Base-by-base conservation (phyloP, 1,140 invertebrate species). In the Tyrophagus putrescentiae region DNA sequence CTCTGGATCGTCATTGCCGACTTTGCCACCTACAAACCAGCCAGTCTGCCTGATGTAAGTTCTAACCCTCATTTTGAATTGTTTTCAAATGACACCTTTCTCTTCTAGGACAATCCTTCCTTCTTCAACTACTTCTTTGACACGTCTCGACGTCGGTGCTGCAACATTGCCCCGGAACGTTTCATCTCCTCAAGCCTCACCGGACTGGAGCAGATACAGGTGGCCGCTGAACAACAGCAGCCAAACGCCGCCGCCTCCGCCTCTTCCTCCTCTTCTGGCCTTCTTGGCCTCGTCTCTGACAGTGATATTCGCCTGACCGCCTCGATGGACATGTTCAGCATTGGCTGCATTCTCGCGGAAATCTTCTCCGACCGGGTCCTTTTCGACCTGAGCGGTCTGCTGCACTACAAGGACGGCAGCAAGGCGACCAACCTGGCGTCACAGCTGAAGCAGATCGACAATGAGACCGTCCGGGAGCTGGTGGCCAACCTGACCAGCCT, bases 111-210 rank as follows among this genome's bases (percentile, higher is more conserved):
- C 72, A 97, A 98, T 75, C 94, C 95, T 1, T 91, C 93, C n/a
- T 91, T 97, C 75, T 99, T 95, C 73, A 93, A 88, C n/a, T 99
- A 96, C 70, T 99, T 98, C 75, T 99, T 98, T 75, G 95, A 99
- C 74, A 98, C 95, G 0, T 96, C 91, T 28, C 77, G 94, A 60
- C 75, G 94, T 67, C 76, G 84, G 70, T 86, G 83, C 11, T 99
- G 95, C 70, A 98, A 98, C 68, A 85, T 98, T 59, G 94, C 94
- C 0, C 95, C 95, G 0, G 95, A 99, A 76, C 78, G 84, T 68
- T 83, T 80, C 67, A 69, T 74, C 21, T 33, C 13, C 68, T 70
- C 33, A 41, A 58, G 23, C 27, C 18, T 28, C 27, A 6, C 16
- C n/a, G 23, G 2, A 13, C 21, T 18, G 6, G 25, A 39, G 11